A percentile compares a stretch with the other conserved stretches of the same genome.
Evolutionary conservation across 2,113 vertebrate genomes (phyloP).

Genomic region (Callipepla squamata): DNA sequence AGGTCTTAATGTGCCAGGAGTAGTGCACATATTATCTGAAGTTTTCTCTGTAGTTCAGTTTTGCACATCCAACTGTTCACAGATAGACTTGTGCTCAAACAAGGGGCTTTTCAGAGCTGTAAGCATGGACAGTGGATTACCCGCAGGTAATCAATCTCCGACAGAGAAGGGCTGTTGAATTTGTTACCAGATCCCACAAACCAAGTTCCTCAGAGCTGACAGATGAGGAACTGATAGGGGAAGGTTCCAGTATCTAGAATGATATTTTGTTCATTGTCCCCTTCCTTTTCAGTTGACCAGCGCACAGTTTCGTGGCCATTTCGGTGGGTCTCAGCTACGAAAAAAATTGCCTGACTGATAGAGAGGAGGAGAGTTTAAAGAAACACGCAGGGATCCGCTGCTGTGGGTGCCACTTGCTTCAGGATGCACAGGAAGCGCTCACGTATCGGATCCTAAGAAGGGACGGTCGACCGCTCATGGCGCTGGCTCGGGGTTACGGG

Average conservation of each 20-base stretch:
- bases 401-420: background rate
- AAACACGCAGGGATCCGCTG: fast-evolving
- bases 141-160: background rate
- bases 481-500: background rate
- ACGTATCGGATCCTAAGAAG: background rate
- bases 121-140: background rate
- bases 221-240: background rate
- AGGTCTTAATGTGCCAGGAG: background rate
- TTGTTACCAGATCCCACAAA: background rate
- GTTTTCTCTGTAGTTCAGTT: background rate
- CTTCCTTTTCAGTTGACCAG: background rate
- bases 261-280: fast-evolving
- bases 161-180: background rate
- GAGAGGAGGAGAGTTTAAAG: background rate
- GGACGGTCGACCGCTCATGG: background rate
- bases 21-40: background rate
- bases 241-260: fast-evolving
- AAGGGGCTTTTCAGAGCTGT: background rate
- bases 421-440: background rate
- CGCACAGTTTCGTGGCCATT: background rate
- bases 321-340: background rate
- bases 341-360: fast-evolving
- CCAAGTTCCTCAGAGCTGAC: background rate
- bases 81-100: background rate
- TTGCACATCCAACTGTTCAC: background rate